phyloP scores from a whole-genome alignment of 2,113 vertebrate species.

The Amazona vittata region DNA sequence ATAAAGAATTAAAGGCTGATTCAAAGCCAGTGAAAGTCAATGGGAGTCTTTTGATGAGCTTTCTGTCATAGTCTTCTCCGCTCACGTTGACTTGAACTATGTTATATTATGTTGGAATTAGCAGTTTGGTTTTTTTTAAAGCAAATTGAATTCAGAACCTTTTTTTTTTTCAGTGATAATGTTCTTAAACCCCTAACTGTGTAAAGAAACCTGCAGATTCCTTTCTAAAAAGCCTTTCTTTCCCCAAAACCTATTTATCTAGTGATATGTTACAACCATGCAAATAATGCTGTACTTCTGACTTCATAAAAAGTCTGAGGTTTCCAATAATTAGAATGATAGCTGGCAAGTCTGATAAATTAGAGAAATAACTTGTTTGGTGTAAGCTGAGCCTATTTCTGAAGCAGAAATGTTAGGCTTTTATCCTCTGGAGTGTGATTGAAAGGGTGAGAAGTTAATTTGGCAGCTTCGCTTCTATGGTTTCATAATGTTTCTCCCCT shows the following conservation, averaged over 20 bases:
- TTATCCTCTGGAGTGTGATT: slow-evolving; percentile 99
- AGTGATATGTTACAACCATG: not conserved
- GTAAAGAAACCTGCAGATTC: slow-evolving; percentile 11
- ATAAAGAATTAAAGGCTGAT: slow-evolving; percentile 10
- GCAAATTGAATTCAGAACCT: slow-evolving; percentile 57
- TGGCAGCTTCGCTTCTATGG: slow-evolving; percentile 98
- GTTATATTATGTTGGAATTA: slow-evolving; percentile 28
- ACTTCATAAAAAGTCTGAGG: slow-evolving; percentile 55
- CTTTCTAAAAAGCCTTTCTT: not conserved
- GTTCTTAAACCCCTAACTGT: not conserved
- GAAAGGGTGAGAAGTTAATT: slow-evolving; percentile 99
- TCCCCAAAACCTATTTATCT: not conserved
- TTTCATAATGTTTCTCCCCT: slow-evolving; percentile 96
- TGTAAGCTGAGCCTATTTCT: slow-evolving; percentile 85
- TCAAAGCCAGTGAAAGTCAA: not conserved
- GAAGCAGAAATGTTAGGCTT: slow-evolving; percentile 87
- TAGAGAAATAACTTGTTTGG: slow-evolving; percentile 80
- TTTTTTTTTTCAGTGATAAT: not conserved
- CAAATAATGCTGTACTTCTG: slow-evolving; percentile 26
- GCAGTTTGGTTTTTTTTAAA: not conserved
- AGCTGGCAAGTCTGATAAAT: slow-evolving; percentile 78
- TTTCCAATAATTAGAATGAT: slow-evolving; percentile 74
- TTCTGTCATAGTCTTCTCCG: not conserved
- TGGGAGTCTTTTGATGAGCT: slow-evolving; percentile 22
- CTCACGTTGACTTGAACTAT: not conserved